Conservation (phyloP, 2,888 invertebrate species). For the Lobophora halterata region DNA sequence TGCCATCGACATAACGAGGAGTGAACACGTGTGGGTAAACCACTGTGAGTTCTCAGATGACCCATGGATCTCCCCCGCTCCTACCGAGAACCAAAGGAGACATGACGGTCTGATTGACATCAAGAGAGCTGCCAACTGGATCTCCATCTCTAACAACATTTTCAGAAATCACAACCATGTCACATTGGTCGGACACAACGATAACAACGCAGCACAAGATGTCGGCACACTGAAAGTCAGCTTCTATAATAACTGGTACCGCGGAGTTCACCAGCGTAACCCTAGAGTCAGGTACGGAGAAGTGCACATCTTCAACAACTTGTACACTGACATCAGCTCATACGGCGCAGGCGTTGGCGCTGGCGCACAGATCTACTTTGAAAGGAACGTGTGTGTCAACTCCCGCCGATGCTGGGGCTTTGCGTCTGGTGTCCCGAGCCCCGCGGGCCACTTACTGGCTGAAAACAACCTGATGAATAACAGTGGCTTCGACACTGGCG, state of each 20-base stretch:
- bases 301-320: conserved; percentile 26
- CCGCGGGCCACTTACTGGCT: conserved; percentile 11
- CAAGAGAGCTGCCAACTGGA: conserved; percentile 23
- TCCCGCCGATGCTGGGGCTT: conserved; percentile 19
- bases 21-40: conserved; percentile 22
- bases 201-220: conserved; percentile 21
- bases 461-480: conserved; percentile 9
- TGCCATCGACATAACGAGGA: conserved; percentile 9
- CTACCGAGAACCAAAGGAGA: conserved; percentile 15
- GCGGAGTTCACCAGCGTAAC: conserved; percentile 23
- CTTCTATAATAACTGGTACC: conserved; percentile 21
- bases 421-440: conserved; percentile 16
- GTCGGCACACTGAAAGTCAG: conserved; percentile 17
- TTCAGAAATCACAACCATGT: conserved; percentile 28
- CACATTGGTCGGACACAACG: conserved; percentile 22
- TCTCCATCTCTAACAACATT: conserved; percentile 27
- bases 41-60: conserved; percentile 27
- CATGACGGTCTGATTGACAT: conserved; percentile 28
- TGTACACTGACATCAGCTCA: conserved; percentile 20
- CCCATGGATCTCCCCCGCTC: conserved; percentile 19
- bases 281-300: conserved; percentile 23
- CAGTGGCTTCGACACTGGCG: conserved; percentile 8
- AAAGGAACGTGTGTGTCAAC: conserved; percentile 24
- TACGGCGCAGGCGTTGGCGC: conserved; percentile 25
- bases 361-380: conserved; percentile 20